A percentile compares a stretch with the other conserved stretches of the same genome.
Evolutionary conservation across 2,113 vertebrate genomes (phyloP).

Genomic region (Recurvirostra avosetta): DNA sequence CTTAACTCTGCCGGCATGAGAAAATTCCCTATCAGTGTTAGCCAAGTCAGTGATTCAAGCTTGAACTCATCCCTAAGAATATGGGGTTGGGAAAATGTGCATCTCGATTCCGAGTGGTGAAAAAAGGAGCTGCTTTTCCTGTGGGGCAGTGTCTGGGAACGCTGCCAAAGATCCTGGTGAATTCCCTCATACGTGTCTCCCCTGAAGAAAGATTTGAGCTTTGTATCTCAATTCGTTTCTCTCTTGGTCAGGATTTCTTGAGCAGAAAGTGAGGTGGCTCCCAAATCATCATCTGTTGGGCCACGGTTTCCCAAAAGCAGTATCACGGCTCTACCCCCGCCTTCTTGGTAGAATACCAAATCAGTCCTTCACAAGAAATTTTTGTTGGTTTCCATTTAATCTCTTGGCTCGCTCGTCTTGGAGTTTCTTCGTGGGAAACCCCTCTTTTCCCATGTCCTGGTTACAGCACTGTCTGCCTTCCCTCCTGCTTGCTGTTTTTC

Average conservation of each 20-base stretch:
- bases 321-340: not conserved
- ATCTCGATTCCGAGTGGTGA: not conserved
- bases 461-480: not conserved
- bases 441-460: not conserved
- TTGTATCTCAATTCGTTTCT: not conserved
- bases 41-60: not conserved
- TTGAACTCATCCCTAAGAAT: not conserved
- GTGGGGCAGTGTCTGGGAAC: not conserved
- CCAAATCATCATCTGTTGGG: rapidly evolving
- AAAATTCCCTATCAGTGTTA: not conserved
- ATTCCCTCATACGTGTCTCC: not conserved
- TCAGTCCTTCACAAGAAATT: not conserved
- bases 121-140: not conserved
- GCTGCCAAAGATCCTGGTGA: not conserved
- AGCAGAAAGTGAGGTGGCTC: not conserved
- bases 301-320: not conserved
- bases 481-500: not conserved
- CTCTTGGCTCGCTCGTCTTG: not conserved
- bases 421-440: not conserved
- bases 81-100: not conserved
- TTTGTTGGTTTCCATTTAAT: not conserved
- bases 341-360: not conserved
- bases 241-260: not conserved
- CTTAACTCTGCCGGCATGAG: not conserved
- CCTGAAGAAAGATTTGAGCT: not conserved